Base-by-base conservation (phyloP, 2,888 invertebrate genomes). In the Brachypterus glaber region DNA sequence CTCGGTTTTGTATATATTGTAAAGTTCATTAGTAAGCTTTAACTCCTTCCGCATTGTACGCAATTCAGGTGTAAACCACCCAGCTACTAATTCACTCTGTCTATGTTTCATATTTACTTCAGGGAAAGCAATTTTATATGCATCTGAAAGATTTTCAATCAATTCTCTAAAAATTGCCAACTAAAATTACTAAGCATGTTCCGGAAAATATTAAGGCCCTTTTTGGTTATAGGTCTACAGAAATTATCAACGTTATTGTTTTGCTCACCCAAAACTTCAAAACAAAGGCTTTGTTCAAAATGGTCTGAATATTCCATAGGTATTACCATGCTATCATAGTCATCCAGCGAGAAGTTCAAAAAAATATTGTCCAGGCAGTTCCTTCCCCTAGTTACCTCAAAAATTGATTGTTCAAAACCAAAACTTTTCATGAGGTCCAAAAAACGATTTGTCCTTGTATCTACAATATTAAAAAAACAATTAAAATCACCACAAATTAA, bases 291-390 rank as follows among this genome's bases (percentile, higher is more conserved):
- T 21, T 35, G 35, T 15, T 27, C 26, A 11, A 9, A 26, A 15
- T 35, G 35, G 24, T 35, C 35, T 15, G 35, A 35, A 27, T 26
- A 27, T 4, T 14, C 26, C 11, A 35, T 15, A 4, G 15, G 5
- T 2, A 35, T 14, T 15, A 27, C 11, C 8, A 16, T 4, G 5
- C 16, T 8, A n/a, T 27, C 27, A 35, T n/a, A 35, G 11, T 2
- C 12, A 11, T 25, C 9, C 3, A 9, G 9, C n/a, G n/a, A 13
- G 17, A 27, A 35, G 15, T 35, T 35, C 3, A 27, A 9, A 15
- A 35, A 35, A 16, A 35, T 29, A 11, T 35, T 35, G 27, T 35
- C 35, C 3, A 29, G 7, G n/a, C 17, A 16, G 7, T 16, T 35
- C 17, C 12, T 16, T 3, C 27, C 27, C n/a, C 35, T 35, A 8